Evolutionary conservation across 2,113 vertebrate genomes (phyloP), one percentile per base, ranked within the genome.

Genomic region (Nothocercus nigrocapillus): DNA sequence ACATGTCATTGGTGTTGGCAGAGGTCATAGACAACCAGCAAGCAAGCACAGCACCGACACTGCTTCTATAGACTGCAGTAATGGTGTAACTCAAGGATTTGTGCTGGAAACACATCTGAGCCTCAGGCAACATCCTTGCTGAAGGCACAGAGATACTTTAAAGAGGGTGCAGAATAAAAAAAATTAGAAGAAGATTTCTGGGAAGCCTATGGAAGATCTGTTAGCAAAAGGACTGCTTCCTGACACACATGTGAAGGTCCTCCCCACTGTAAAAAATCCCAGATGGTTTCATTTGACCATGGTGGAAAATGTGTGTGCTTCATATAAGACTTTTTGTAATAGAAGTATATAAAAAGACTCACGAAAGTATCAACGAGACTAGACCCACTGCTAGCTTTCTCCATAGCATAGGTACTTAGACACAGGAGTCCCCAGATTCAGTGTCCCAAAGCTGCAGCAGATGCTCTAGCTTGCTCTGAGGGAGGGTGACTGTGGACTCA

Each of bases 21-120:
- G 82, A 95, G 88, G 85, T 86, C 90, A 84, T 7, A 81, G 45
- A 91, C 45, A 94, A 93, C 54, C 86, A 86, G 51, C 3, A 4
- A 91, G 32, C 13, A 64, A 63, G 64, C 13, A 80, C 5, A 32
- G 0, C 32, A 66, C 38, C 69, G 47, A 49, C 59, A 42, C 20
- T 38, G 5, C 66, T 91, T 85, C 69, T 62, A 68, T 24, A 24
- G 38, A 69, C 1, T 82, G 11, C 28, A 80, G 72, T 68, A 62
- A 54, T 19, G 19, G 9, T 38, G 25, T 34, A 54, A 76, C 28
- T 64, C 62, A 76, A 80, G 91, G 75, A 89, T 18, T 11, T 47
- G 32, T 12, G 4, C 42, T 66, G 30, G 54, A 80, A 91, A 85
- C 22, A 58, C 1, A 0, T 0, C 1, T 4, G 22, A 74, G 45